A percentile compares a stretch with the other conserved stretches of the same genome.
Evolutionary conservation across 2,113 vertebrate genomes (phyloP).

Genomic region (Siphamia tubifer): DNA sequence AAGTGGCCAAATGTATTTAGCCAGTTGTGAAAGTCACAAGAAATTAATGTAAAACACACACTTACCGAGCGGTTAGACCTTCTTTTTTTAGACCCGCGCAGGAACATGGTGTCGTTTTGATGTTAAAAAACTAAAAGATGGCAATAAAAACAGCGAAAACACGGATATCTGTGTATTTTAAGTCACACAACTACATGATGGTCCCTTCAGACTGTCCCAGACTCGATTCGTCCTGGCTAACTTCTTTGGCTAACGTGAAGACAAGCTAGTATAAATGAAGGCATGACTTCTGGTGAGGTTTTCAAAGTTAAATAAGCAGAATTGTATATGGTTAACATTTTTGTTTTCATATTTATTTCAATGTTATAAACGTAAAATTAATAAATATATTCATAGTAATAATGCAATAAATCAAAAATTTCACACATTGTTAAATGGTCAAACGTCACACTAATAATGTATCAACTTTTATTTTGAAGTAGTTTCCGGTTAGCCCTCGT

Average conservation of each 20-base stretch:
- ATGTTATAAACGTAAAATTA: too few species aligned
- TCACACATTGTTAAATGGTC: fast-evolving
- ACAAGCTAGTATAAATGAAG: background rate
- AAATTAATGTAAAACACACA: constrained; percentile 7
- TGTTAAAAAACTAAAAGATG: background rate
- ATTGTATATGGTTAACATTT: fast-evolving
- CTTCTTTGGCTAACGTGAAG: background rate
- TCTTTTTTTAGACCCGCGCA: constrained; percentile 81
- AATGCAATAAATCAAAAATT: fast-evolving
- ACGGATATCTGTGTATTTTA: background rate
- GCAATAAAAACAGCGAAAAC: background rate
- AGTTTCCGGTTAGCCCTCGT: fast-evolving
- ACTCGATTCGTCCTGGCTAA: constrained; percentile 23
- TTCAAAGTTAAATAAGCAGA: constrained; percentile 29
- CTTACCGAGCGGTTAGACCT: constrained; percentile 79
- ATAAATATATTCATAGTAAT: background rate
- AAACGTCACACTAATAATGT: fast-evolving
- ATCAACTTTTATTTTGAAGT: constrained; percentile 41
- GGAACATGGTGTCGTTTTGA: constrained; percentile 71
- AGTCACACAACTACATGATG: constrained; percentile 44
- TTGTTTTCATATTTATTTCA: too few species aligned
- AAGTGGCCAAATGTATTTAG: background rate
- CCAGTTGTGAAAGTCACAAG: background rate
- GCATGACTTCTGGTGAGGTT: background rate
- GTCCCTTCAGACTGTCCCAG: background rate